Base-by-base conservation (phyloP, 2,797 vertebrate species). In the Miichthys miiuy region DNA sequence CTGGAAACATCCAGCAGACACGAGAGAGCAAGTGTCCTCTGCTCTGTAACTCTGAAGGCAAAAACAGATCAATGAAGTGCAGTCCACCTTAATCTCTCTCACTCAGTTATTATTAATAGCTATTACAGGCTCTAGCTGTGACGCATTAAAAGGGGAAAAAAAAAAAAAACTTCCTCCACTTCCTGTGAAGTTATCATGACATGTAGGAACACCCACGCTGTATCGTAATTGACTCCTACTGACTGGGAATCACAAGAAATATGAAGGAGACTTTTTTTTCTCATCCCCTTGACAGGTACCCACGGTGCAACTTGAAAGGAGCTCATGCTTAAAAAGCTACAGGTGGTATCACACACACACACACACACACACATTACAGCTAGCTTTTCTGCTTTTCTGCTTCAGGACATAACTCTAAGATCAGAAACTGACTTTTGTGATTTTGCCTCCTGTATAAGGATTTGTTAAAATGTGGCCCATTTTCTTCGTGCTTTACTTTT, bases 111-210 rank as follows among this genome's bases (percentile, higher is more conserved):
- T 67, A 79, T 75, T 65, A 83, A 57, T 80, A 30, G 38, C 47
- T 61, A 46, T 56, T 74, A 75, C n/a, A 47, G 27, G 41, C 72
- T 75, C 50, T 30, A 61, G 63, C 56, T 27, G 56, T 4, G 20
- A 25, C n/a, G 10, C 21, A 46, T 55, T 60, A 34, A 63, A 71
- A n/a, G 11, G 11, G 34, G 12, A 50, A 55, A 62, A 14, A 47
- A 54, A 75, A 51, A 41, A 47, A 57, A 75, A 51, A 41, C 58
- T 34, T 64, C 13, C 17, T 60, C 51, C 44, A 20, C 17, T 38
- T 55, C 70, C 44, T 71, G 83, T 85, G 71, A 85, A 80, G 73
- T 87, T 72, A 38, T 73, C 47, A 44, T 82, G 74, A 84, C 77
- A 80, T 46, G 25, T 20, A 61, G 51, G 12, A 69, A 51, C 47